Evolutionary conservation across 2,888 invertebrate species (phyloP), one percentile per base, ranked within the genome.

Genomic region (Coelinius sp.): DNA sequence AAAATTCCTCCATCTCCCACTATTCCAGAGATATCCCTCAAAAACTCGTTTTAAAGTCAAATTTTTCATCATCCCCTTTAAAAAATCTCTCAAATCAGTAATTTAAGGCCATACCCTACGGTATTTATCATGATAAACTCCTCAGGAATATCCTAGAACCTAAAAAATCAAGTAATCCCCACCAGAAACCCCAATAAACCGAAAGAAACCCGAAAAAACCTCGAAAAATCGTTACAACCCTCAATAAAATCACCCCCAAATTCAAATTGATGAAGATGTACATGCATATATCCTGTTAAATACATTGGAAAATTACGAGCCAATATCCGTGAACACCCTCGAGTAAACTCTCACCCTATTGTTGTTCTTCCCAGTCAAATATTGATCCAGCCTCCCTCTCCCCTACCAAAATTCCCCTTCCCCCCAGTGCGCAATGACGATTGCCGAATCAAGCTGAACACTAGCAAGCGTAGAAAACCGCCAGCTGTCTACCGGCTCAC

Each of bases 301-400:
- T 35, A 7, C 35, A 35, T 35, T n/a, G 20, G 63, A 63, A 63
- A 63, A 20, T 8, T 35, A 22, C 22, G 24, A 14, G 27, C 14
- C 14, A 44, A 8, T 41, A 14, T 24, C 44, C 31, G 31, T 64
- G 25, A 59, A 14, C 17, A 38, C 46, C 10, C 44, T 64, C 46
- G 22, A 8, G 22, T 20, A 12, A n/a, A 38, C 46, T 52, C 49
- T 27, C 27, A 25, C n/a, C 25, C 27, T 14, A n/a, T n/a, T 81
- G 82, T 81, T 83, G 84, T 83, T 81, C 31, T 53, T 7, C 46
- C 82, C 83, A 81, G 84, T 83, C 85, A 82, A 85, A 85, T 85
- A 85, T 85, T 83, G 85, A 85, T 85, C 84, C 78, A 77, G 27
- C 27, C n/a, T 25, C 14, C 25, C 27, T 24, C 14, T 25, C 27